Conservation (phyloP, 92 coral and sea anemone genomes). For the Phenganax stokvisi region DNA sequence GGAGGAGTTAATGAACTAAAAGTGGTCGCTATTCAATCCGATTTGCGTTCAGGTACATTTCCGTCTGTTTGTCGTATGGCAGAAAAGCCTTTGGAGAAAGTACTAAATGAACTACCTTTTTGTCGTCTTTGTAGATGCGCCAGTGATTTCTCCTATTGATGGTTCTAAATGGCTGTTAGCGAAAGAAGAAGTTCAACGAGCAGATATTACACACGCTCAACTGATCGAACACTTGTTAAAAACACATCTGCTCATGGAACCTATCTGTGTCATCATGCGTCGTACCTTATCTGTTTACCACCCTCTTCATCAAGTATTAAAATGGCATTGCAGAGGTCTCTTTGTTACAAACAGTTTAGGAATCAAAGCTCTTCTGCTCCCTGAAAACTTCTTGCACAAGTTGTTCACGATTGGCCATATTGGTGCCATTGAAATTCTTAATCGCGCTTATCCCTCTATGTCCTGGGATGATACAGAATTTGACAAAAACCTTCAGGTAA, state of each 20-base stretch:
- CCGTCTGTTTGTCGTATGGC: not conserved
- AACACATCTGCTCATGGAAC: conserved; percentile 90
- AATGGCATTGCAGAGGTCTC: conserved; percentile 40
- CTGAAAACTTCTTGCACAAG: not conserved
- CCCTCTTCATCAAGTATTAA: conserved; percentile 33
- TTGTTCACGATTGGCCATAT: conserved; percentile 33
- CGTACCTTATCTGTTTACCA: conserved; percentile 60
- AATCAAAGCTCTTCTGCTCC: conserved; percentile 1
- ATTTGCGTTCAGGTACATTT: conserved; percentile 50
- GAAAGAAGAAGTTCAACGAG: conserved; percentile 63
- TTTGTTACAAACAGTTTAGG: conserved; percentile 33
- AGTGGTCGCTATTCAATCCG: conserved; percentile 70
- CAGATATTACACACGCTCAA: conserved; percentile 74
- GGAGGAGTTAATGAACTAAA: conserved; percentile 47
- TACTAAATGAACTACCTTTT: too few species aligned
- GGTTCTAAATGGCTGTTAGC: conserved; percentile 84
- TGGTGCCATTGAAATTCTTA: conserved; percentile 34
- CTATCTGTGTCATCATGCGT: conserved; percentile 70
- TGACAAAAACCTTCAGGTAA: conserved; percentile 37
- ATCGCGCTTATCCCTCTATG: conserved; percentile 23
- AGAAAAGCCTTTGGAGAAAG: too few species aligned
- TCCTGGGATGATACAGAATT: conserved; percentile 45
- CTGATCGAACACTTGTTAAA: conserved; percentile 86
- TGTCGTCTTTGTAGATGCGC: conserved; percentile 52
- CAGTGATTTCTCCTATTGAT: conserved; percentile 68